Evolutionary conservation across 2,797 vertebrate species (phyloP).

Genomic region (Liasis olivaceus): DNA sequence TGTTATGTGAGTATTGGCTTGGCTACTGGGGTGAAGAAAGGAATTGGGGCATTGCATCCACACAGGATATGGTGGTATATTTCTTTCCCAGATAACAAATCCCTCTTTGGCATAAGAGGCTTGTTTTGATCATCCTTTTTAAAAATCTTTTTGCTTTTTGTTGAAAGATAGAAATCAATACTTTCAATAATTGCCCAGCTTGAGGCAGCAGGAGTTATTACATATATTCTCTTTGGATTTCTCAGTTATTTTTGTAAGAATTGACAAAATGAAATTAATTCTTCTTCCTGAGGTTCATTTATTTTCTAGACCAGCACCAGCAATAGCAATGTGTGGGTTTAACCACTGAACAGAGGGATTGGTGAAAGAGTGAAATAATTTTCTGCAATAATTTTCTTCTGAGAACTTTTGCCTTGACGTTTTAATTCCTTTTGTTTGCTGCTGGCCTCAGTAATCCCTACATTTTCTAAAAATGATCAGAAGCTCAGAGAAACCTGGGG

Average conservation of each 20-base stretch:
- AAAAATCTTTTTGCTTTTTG: neutral
- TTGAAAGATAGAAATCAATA: neutral
- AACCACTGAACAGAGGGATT: neutral
- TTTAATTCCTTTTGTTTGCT: neutral
- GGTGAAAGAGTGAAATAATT: neutral
- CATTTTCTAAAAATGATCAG: neutral
- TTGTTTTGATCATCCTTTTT: neutral
- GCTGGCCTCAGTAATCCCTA: neutral
- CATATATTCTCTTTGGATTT: neutral
- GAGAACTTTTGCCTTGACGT: neutral
- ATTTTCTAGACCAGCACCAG: neutral
- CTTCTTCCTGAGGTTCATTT: neutral
- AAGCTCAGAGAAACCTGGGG: neutral
- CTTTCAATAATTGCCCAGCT: neutral
- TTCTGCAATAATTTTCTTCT: neutral
- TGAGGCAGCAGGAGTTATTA: neutral
- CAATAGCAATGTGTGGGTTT: neutral
- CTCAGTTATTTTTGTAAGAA: neutral
- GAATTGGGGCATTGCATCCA: neutral
- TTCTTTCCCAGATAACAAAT: neutral
- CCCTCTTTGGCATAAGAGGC: neutral
- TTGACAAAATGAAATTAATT: neutral
- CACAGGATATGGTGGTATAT: neutral
- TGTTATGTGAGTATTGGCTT: neutral
- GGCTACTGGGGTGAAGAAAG: neutral